Conservation (phyloP, 2,113 vertebrate genomes). For the Rhinoderma darwinii region DNA sequence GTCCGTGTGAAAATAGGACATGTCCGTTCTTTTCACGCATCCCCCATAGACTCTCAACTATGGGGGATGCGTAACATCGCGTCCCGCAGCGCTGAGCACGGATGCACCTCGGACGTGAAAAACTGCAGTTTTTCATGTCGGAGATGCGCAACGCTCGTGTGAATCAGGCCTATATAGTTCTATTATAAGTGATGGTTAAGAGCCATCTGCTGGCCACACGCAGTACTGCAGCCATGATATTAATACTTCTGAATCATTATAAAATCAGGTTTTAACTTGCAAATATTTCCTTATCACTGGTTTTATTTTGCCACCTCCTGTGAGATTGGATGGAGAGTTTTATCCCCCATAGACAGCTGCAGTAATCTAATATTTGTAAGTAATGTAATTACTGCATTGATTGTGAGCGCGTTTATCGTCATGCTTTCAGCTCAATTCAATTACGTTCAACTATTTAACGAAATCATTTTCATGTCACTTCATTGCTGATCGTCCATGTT, state of each 20-base stretch:
- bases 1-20: too few relatives aligned
- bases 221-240: not conserved
- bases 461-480: not conserved
- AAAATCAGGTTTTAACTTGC: not conserved
- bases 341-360: not conserved
- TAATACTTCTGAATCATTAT: not conserved
- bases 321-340: not conserved
- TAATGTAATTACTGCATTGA: slow-evolving; percentile 22
- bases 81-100: too few relatives aligned
- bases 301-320: slow-evolving; percentile 15
- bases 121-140: too few relatives aligned
- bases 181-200: too few relatives aligned
- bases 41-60: too few relatives aligned
- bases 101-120: too few relatives aligned
- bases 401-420: not conserved
- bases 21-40: too few relatives aligned
- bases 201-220: not conserved
- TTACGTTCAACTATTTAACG: not conserved
- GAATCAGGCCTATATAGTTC: too few relatives aligned
- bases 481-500: not conserved
- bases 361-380: not conserved
- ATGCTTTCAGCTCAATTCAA: not conserved
- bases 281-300: not conserved
- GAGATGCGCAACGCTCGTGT: too few relatives aligned
- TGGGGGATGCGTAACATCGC: too few relatives aligned